Base-by-base conservation (phyloP, 2,113 vertebrate species). In the Prochilodus magdalenae region DNA sequence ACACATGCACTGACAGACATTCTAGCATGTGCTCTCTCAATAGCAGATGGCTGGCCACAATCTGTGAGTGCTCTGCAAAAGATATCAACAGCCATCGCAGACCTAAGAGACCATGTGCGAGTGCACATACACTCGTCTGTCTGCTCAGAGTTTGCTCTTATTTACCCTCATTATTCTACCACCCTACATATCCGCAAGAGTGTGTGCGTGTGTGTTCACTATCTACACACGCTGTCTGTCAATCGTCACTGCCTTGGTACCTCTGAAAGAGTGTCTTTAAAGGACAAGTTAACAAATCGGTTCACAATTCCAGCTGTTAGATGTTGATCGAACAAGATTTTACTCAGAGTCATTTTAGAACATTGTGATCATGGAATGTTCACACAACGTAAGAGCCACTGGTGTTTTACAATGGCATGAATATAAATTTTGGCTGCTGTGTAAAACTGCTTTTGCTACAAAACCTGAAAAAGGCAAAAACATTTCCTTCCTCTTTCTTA, bases 1-100 rank as follows among this genome's bases (percentile, higher is more conserved):
- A 83, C 84, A 80, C 85, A 86, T 77, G 81, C 73, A 72, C 73
- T 77, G 60, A 86, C 84, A 83, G 81, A 86, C 81, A 83, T 59
- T 73, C 65, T 49, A 83, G 77, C 85, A 86, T 86, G 84, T 86
- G 84, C 76, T 86, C 84, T 70, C 49, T 77, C 80, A 83, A 72
- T 69, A 86, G 81, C 85, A 86, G 85, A 86, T 86, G 85, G 81
- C 77, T 80, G 81, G 60, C 82, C 67, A 7, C 84, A 86, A 86
- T 86, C 84, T 86, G 80, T 30, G 73, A 65, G 66, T 33, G 27
- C 75, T 66, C 81, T 83, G 85, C 51, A 80, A 86, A 86, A 83
- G 30, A 83, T 80, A 80, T 86, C 77, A 83, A 83, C 79, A 81
- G 44, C 79, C 62, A 81, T 63, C 62, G 7, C 40, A 62, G 65